A percentile compares a stretch with the other conserved stretches of the same genome.
These are phyloP conservation scores for Danio aesculapii DNA, from an alignment of 2,797 vertebrate species.

Conservation along the genomic window DNA sequence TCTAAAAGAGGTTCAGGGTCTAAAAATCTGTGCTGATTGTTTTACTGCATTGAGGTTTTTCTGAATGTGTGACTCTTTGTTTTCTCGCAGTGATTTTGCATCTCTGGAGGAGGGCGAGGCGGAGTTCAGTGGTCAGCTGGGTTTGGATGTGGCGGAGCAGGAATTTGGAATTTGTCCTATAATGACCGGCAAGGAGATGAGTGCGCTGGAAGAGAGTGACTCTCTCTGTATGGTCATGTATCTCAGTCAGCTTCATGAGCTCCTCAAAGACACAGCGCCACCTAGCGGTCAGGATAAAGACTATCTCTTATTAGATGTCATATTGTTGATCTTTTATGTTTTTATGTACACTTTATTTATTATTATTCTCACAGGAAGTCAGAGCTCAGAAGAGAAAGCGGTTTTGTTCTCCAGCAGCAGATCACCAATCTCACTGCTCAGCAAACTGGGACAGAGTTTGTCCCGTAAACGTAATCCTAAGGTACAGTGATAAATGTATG, in stretches of 20 bases:
- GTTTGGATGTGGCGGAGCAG: constrained; percentile 86
- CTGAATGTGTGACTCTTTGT: constrained; percentile 26
- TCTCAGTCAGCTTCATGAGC: constrained; percentile 95
- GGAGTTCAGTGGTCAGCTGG: constrained; percentile 86
- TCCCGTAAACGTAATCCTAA: constrained; percentile 91
- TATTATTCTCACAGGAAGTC: constrained; percentile 73
- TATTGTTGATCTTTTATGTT: background rate
- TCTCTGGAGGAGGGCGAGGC: constrained; percentile 82
- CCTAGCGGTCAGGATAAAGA: constrained; percentile 81
- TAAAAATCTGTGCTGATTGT: constrained; percentile 14
- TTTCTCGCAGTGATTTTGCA: constrained; percentile 84
- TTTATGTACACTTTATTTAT: background rate
- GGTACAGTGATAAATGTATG: constrained; percentile 69
- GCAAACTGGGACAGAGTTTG: constrained; percentile 88
- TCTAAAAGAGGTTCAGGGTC: background rate
- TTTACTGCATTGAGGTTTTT: constrained; percentile 1
- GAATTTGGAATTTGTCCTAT: constrained; percentile 93
- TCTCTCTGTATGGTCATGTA: constrained; percentile 96
- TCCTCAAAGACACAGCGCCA: constrained; percentile 86
- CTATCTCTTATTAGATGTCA: background rate
- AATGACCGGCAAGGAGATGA: constrained; percentile 95
- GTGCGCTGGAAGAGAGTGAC: constrained; percentile 85
- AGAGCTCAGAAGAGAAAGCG: constrained; percentile 84
- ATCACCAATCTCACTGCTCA: constrained; percentile 90
- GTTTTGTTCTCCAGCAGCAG: constrained; percentile 83